phyloP scores from a whole-genome alignment of 2,888 invertebrate genomes.

The Athalia rosae region DNA sequence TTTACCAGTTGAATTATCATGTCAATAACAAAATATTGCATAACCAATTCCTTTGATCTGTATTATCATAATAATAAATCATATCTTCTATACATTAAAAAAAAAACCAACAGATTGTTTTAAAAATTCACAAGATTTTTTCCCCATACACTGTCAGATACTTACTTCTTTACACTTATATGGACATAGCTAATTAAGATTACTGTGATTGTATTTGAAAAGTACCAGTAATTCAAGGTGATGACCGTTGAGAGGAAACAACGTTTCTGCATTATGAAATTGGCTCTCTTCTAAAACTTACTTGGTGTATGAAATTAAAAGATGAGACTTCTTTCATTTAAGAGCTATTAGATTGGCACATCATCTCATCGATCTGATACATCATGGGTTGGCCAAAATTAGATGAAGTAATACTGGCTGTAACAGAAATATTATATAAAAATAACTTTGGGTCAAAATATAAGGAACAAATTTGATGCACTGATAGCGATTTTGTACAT shows the following conservation, averaged over 20 bases:
- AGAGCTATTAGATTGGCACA: neutral
- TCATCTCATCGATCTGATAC: conserved; percentile 12
- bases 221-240: too few species aligned
- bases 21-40: conserved; percentile 12
- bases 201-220: too few species aligned
- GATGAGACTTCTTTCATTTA: neutral
- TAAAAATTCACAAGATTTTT: neutral
- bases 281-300: neutral
- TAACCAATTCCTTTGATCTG: conserved; percentile 1
- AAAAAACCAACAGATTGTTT: neutral
- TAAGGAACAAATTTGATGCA: neutral
- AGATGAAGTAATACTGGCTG: conserved; percentile 67
- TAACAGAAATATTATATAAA: conserved; percentile 48
- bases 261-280: too few species aligned
- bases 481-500: conserved; percentile 62
- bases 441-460: neutral
- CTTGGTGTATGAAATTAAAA: neutral
- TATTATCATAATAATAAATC: conserved; percentile 21
- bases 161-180: too few species aligned
- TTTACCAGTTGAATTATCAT: neutral
- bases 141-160: neutral
- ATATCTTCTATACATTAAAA: neutral
- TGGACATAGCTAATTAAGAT: too few species aligned
- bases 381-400: conserved; percentile 47
- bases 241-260: too few species aligned